phyloP scores from a whole-genome alignment of 2,888 invertebrate genomes.

The Aporophyla nigra region DNA sequence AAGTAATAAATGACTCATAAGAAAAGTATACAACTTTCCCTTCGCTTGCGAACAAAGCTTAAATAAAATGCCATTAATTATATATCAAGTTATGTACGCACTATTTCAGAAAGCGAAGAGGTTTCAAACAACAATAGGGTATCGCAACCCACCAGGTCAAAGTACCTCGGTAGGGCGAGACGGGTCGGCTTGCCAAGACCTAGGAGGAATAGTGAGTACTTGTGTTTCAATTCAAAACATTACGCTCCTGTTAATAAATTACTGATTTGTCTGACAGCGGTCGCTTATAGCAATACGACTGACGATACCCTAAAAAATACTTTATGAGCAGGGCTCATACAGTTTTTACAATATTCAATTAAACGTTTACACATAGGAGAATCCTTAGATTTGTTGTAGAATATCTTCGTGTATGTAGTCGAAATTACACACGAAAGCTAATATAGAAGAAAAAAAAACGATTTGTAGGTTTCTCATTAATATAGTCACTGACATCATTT shows the following conservation, averaged over 20 bases:
- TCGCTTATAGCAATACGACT: background rate
- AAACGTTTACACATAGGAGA: background rate
- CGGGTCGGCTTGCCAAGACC: conserved; percentile 85
- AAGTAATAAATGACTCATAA: conserved; percentile 4
- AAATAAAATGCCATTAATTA: background rate
- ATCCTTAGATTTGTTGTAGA: background rate
- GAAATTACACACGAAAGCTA: background rate
- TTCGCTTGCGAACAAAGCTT: conserved; percentile 35
- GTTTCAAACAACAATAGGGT: conserved; percentile 74
- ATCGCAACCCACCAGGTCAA: conserved; percentile 75
- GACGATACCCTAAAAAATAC: background rate
- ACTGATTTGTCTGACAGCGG: background rate
- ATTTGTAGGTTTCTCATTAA: background rate
- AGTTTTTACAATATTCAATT: background rate
- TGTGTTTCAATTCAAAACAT: conserved; percentile 22
- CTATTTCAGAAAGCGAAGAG: conserved; percentile 80
- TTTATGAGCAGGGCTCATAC: background rate
- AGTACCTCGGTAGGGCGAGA: conserved; percentile 83
- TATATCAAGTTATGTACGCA: conserved; percentile 34
- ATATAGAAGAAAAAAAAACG: background rate
- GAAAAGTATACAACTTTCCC: background rate
- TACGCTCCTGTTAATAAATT: conserved; percentile 7
- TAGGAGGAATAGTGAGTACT: conserved; percentile 78
- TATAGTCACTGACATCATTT: background rate
- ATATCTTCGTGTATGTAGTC: background rate